These are phyloP conservation scores for Diplolepis rosae DNA, from an alignment of 2,888 invertebrate species.

Conservation along the genomic window DNA sequence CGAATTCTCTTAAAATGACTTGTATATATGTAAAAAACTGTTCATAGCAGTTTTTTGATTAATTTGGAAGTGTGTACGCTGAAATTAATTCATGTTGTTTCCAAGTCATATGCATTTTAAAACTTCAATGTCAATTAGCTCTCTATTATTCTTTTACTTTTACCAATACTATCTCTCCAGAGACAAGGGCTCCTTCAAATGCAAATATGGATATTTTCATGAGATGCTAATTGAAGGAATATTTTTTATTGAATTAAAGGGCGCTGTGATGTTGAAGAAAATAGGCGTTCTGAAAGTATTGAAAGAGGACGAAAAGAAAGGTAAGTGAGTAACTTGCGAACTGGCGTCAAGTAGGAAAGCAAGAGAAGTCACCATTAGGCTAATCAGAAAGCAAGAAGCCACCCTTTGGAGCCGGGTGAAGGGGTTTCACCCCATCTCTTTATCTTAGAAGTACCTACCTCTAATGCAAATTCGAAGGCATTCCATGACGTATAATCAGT, in stretches of 20 bases:
- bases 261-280: conserved; percentile 42
- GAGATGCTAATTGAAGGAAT: conserved; percentile 65
- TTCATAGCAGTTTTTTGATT: too few relatives aligned
- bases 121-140: too few relatives aligned
- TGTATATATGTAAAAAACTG: too few relatives aligned
- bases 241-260: conserved; percentile 66
- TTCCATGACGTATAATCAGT: neutral
- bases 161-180: neutral
- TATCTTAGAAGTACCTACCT: conserved; percentile 55
- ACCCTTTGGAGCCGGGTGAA: conserved; percentile 64
- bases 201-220: conserved; percentile 62
- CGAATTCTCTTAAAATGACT: too few relatives aligned
- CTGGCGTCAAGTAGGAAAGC: conserved; percentile 70
- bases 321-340: conserved; percentile 60
- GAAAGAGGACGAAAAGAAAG: conserved; percentile 47
- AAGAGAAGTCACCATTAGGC: conserved; percentile 71
- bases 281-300: conserved; percentile 47
- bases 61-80: too few relatives aligned
- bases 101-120: too few relatives aligned
- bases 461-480: neutral
- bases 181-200: neutral
- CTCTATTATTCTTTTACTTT: neutral
- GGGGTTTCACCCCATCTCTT: conserved; percentile 62
- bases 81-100: too few relatives aligned
- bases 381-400: conserved; percentile 69